These are phyloP conservation scores for Anadara kagoshimensis DNA, from an alignment of 1,140 invertebrate genomes.

Conservation along the genomic window DNA sequence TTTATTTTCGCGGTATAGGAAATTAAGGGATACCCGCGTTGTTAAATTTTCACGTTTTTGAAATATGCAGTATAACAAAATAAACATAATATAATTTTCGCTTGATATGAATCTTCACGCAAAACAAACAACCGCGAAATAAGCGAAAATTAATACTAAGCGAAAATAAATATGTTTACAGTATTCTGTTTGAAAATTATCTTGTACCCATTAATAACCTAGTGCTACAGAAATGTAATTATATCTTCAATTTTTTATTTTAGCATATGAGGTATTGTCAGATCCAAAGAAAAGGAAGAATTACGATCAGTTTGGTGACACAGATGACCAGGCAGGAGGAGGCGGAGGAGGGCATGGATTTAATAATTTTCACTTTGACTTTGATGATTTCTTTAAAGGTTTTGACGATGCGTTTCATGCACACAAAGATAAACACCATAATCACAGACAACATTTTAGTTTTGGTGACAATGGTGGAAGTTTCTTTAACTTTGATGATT, in stretches of 20 bases:
- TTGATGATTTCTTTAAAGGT: slow-evolving; percentile 67
- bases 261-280: slow-evolving; percentile 94
- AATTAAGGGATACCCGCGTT: too few species aligned
- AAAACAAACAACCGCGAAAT: too few species aligned
- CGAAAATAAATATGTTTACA: too few species aligned
- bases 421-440: slow-evolving; percentile 44
- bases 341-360: slow-evolving; percentile 36
- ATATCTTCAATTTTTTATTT: slow-evolving; percentile 25
- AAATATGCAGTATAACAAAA: too few species aligned
- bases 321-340: slow-evolving; percentile 25
- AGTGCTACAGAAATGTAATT: too few species aligned
- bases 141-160: too few species aligned
- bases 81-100: too few species aligned
- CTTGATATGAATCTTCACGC: too few species aligned
- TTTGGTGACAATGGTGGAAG: slow-evolving; percentile 49
- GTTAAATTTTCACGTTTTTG: too few species aligned
- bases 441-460: slow-evolving; percentile 40
- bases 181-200: too few species aligned
- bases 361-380: slow-evolving; percentile 59
- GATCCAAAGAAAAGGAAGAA: slow-evolving; percentile 94
- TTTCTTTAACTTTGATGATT: slow-evolving; percentile 65
- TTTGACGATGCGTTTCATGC: slow-evolving; percentile 63
- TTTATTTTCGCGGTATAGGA: too few species aligned
- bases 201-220: too few species aligned
- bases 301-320: slow-evolving; percentile 91